These are phyloP conservation scores for Lutjanus argentimaculatus DNA, from an alignment of 2,797 vertebrate genomes.

Conservation along the genomic window DNA sequence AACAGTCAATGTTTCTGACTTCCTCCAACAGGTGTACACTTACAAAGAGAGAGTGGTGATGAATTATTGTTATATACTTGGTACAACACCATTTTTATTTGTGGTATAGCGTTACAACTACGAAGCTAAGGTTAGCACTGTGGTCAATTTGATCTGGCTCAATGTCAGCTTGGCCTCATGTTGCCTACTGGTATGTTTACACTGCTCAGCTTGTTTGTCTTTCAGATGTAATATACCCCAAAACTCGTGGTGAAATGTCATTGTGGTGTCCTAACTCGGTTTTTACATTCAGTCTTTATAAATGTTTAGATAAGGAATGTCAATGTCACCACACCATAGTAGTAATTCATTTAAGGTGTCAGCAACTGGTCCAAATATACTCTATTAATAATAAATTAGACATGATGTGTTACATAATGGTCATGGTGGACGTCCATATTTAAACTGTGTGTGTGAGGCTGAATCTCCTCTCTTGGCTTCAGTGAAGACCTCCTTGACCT, in stretches of 20 bases:
- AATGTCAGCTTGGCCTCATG: slow-evolving; percentile 37
- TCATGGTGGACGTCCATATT: slow-evolving; percentile 68
- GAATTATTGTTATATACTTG: background rate
- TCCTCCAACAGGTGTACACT: background rate
- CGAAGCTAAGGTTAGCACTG: slow-evolving; percentile 6
- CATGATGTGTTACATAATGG: slow-evolving; percentile 62
- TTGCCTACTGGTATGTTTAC: slow-evolving; percentile 46
- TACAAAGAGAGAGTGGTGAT: background rate
- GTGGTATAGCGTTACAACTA: background rate
- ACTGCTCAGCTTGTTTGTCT: slow-evolving; percentile 11
- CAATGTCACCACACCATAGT: background rate
- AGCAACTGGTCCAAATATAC: slow-evolving; percentile 61
- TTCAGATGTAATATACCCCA: background rate
- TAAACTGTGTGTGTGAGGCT: slow-evolving; percentile 60
- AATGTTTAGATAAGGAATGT: background rate
- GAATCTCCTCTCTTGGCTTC: slow-evolving; percentile 35
- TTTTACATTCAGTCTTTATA: background rate
- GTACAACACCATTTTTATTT: background rate
- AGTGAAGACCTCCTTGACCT: slow-evolving; percentile 27
- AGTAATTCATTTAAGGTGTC: slow-evolving; percentile 29
- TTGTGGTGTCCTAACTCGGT: background rate
- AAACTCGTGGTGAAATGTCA: background rate
- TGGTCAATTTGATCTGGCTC: slow-evolving; percentile 27
- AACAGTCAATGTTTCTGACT: background rate
- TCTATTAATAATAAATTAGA: slow-evolving; percentile 66